Base-by-base conservation (phyloP, 2,888 invertebrate species). In the Sphaeridia pumilis region DNA sequence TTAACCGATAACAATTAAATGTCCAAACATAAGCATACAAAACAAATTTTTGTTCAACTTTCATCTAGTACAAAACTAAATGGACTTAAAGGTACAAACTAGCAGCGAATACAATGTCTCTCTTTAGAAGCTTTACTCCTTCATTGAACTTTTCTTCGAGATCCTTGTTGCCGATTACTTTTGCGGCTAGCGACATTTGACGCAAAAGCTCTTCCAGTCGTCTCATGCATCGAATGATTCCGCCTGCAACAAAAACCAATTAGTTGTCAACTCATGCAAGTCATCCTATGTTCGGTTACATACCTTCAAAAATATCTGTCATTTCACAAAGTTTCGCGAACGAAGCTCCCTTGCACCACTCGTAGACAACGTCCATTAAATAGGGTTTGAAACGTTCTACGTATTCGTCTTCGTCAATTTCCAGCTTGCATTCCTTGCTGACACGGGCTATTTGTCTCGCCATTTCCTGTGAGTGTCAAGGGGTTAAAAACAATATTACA, bases 101-200 rank as follows among this genome's bases (percentile, higher is more conserved):
- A 53, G 97, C 95, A 22, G 98, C 98, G 73, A 99, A 99, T n/a
- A 98, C 89, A 69, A 99, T 99, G 71, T 98, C 98, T 62, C 98
- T 78, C 72, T 98, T 99, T 54, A 98, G 80, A 59, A 87, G 72
- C 67, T 84, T 85, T 62, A 94, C 86, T 54, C 88, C 87, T 69
- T 89, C 87, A 62, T 86, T 83, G 73, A 97, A 97, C 74, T 95
- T 97, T 67, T 86, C 86, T 74, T 97, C 95, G 59, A 97, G 75
- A 65, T 93, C 93, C 1, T 86, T 84, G 70, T 94, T 95, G 17
- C 95, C 97, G 63, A 97, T 95, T 64, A 88, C 90, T 74, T 93
- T 95, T 2, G 94, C 84, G 2, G 95, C 95, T 71, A 92, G 92
- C 63, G 87, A 85, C 76, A 99, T 81, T 72, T 99, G 95, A 45